A percentile compares a stretch with the other conserved stretches of the same genome.
phyloP scores from a whole-genome alignment of 2,797 vertebrate species.

The Micropoecilia bifurca region DNA sequence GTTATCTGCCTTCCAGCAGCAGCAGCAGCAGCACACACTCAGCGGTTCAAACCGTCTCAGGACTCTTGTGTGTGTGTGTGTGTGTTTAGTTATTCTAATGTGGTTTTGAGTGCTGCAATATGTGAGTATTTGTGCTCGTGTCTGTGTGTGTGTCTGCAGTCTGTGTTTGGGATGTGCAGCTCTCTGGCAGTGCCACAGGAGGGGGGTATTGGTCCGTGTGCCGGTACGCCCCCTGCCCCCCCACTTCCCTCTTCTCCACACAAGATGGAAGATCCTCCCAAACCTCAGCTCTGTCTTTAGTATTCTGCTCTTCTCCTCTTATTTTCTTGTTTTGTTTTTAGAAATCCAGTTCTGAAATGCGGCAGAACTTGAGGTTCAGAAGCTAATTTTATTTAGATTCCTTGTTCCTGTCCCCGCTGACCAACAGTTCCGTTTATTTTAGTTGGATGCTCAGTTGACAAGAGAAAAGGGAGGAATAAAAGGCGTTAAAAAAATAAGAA shows the following conservation, averaged over 20 bases:
- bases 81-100: background rate
- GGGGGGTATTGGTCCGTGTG: conserved; percentile 77
- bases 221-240: conserved; percentile 8
- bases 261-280: conserved; percentile 51
- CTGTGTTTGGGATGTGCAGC: conserved; percentile 67
- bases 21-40: conserved; percentile 52
- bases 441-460: background rate
- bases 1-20: conserved; percentile 70
- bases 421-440: conserved; percentile 1
- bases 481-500: conserved; percentile 3
- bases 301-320: conserved; percentile 3
- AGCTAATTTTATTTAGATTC: conserved; percentile 11
- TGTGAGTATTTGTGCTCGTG: conserved; percentile 13
- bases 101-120: background rate
- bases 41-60: conserved; percentile 51
- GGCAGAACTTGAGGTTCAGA: background rate
- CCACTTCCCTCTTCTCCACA: conserved; percentile 42
- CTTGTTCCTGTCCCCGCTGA: background rate
- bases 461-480: conserved; percentile 5
- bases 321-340: background rate
- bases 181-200: conserved; percentile 80
- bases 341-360: background rate
- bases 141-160: background rate
- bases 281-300: conserved; percentile 24
- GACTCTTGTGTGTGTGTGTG: background rate